These are phyloP conservation scores for Umimayanthus kanabou DNA, from an alignment of 92 coral and sea anemone genomes.

Conservation along the genomic window DNA sequence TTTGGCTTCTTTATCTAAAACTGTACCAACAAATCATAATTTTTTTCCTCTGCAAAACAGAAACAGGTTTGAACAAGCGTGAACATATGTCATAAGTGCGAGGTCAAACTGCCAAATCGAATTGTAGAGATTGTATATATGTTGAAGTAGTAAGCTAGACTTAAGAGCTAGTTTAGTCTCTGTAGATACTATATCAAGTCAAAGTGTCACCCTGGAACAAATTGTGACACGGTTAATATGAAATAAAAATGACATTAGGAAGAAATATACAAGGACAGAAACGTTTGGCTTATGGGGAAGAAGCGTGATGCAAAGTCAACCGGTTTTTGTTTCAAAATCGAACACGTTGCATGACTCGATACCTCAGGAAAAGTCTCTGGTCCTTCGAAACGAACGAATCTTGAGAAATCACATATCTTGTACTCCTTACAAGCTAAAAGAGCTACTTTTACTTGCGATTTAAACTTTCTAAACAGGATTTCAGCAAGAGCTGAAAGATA, in stretches of 20 bases:
- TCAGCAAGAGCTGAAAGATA: not conserved
- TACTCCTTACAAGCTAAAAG: not conserved
- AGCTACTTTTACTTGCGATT: not conserved
- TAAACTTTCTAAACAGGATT: not conserved
- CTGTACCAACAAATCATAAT: not conserved
- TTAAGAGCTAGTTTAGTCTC: not conserved
- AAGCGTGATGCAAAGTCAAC: slow-evolving; percentile 12
- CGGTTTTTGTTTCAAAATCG: slow-evolving; percentile 14
- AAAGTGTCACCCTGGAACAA: not conserved
- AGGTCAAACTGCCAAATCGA: slow-evolving; percentile 11
- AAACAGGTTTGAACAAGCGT: not conserved
- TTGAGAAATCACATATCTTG: not conserved
- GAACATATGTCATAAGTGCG: not conserved
- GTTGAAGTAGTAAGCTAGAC: not conserved
- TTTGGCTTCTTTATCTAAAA: not conserved
- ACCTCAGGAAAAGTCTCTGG: not conserved
- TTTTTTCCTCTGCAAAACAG: not conserved
- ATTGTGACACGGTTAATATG: not conserved
- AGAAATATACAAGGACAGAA: not conserved
- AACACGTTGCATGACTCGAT: slow-evolving; percentile 33
- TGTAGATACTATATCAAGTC: not conserved
- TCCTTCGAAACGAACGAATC: slow-evolving; percentile 11
- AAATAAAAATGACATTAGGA: not conserved
- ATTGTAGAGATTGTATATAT: not conserved
- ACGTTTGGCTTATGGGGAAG: not conserved